phyloP scores from a whole-genome alignment of 1,140 invertebrate genomes.

The Oncopodura yosiiana region DNA sequence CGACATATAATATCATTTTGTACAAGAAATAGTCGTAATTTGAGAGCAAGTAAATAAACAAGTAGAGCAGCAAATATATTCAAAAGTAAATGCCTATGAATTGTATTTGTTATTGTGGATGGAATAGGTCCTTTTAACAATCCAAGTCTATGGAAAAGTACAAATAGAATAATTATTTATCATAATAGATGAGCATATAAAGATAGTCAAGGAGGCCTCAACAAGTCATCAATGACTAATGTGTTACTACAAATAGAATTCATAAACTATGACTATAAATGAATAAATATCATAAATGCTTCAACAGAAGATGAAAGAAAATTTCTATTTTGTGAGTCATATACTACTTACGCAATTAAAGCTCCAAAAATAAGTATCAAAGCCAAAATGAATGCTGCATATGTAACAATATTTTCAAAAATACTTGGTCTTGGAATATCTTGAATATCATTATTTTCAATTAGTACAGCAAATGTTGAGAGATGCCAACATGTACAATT shows the following conservation, averaged over 20 bases:
- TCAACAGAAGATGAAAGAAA: too few relatives aligned
- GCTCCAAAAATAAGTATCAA: constrained; percentile 66
- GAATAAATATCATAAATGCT: too few relatives aligned
- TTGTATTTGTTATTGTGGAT: constrained; percentile 85
- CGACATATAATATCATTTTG: constrained; percentile 43
- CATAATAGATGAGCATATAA: too few relatives aligned
- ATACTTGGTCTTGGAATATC: constrained; percentile 69
- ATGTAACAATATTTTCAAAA: constrained; percentile 74
- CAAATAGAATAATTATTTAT: too few relatives aligned
- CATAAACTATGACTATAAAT: too few relatives aligned
- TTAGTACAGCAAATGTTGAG: constrained; percentile 81
- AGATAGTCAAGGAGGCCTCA: too few relatives aligned
- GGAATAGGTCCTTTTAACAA: constrained; percentile 59
- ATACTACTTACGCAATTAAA: constrained; percentile 58
- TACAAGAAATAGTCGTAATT: constrained; percentile 61
- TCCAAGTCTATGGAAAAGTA: too few relatives aligned
- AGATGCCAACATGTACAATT: constrained; percentile 90
- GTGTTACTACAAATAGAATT: too few relatives aligned
- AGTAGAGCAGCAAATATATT: constrained; percentile 76
- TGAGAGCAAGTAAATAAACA: constrained; percentile 75
- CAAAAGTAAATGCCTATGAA: constrained; percentile 84
- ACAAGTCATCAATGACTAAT: too few relatives aligned
- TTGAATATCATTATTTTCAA: constrained; percentile 81
- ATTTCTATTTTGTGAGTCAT: too few relatives aligned
- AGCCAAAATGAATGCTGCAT: constrained; percentile 74